Evolutionary conservation across 2,888 invertebrate species (phyloP).

Genomic region (Temnothorax rugatulus): DNA sequence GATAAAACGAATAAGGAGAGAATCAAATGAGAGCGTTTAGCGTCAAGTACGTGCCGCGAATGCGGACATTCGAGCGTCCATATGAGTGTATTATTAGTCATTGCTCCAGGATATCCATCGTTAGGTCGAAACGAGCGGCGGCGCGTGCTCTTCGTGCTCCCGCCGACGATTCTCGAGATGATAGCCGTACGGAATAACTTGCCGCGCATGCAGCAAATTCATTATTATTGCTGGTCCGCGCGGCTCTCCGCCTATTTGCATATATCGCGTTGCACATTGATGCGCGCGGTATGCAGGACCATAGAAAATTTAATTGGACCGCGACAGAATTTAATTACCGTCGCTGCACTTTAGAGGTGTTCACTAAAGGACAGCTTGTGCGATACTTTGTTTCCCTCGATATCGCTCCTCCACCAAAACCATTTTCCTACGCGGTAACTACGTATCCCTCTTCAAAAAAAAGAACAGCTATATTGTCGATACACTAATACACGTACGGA

Average conservation of each 20-base stretch:
- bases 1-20: not conserved
- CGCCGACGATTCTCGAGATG: constrained; percentile 8
- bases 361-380: not conserved
- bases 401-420: not conserved
- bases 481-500: not conserved
- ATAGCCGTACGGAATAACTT: constrained; percentile 18
- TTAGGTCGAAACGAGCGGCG: constrained; percentile 15
- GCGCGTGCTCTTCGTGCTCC: not conserved
- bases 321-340: constrained; percentile 6
- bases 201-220: constrained; percentile 29
- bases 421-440: not conserved
- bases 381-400: not conserved
- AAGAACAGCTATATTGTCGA: not conserved
- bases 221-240: constrained; percentile 12
- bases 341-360: not conserved
- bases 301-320: not conserved
- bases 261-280: constrained; percentile 31
- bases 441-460: not conserved
- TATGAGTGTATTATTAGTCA: not conserved
- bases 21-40: constrained; percentile 5
- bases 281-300: not conserved
- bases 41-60: not conserved
- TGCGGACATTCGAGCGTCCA: not conserved
- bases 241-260: not conserved
- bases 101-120: not conserved